Evolutionary conservation across 2,113 vertebrate genomes (phyloP), one percentile per base, ranked within the genome.

Genomic region (Stegastes partitus): DNA sequence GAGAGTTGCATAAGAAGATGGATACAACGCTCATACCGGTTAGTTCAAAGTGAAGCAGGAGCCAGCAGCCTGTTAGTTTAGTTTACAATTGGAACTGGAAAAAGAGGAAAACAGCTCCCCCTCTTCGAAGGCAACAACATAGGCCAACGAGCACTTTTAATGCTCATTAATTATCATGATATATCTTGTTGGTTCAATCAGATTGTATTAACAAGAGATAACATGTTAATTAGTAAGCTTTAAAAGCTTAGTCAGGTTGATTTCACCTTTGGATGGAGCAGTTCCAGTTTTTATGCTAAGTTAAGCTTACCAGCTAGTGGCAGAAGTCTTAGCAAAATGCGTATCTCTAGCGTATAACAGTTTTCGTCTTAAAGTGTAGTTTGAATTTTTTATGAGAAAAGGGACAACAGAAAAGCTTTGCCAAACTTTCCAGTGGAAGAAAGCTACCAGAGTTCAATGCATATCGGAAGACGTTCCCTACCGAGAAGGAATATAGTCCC

Each of bases 391-490:
- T 37, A 34, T 26, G 12, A 44, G 31, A 62, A 68, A 78, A 56
- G n/a, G 26, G n/a, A 78, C 22, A 53, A 61, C 7, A 51, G 22
- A 64, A 55, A 69, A 65, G 34, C 14, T 69, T 66, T 74, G 34
- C 70, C 57, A 76, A 67, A 79, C 62, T 66, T 79, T 77, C 71
- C 19, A 4, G 1, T 69, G 23, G 53, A 34, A 74, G 42, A 74
- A 87, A 74, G 65, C 58, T 54, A 26, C 55, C 65, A 11, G 55
- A 67, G 49, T 51, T 68, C 3, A 68, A 42, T 25, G 34, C 56
- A 74, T 68, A 70, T 77, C 44, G 67, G 42, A 49, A 70, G 61
- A 34, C 61, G 74, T 83, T 86, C 64, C 44, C 63, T 47, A 26
- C 16, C 9, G n/a, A 50, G 16, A 61, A 67, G 21, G 19, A 74